Base-by-base conservation (phyloP, 2,113 vertebrate genomes). In the Geococcyx californianus region DNA sequence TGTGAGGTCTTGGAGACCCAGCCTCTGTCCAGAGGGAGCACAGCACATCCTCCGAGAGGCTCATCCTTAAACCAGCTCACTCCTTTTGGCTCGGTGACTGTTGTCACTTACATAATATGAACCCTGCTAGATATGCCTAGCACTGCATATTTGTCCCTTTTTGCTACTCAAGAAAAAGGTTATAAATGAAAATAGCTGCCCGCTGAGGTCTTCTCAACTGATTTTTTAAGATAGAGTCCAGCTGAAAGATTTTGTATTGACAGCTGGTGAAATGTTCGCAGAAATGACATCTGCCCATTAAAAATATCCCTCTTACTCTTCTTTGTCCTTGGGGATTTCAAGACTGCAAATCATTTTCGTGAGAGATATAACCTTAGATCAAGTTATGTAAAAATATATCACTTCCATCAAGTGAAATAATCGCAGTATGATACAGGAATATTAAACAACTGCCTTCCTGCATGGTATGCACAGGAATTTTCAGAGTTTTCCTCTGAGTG, bases 21-120 rank as follows among this genome's bases (percentile, higher is more conserved):
- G 0, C 18, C 34, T 69, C 29, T 6, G 4, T 24, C 36, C 16
- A 3, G 49, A 84, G 83, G 80, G 69, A 75, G 38, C 31, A 8
- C 0, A 0, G 15, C 0, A 0, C 3, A 0, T 92, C 83, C 31
- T 70, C 47, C 0, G 6, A 73, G 90, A 69, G n/a, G 1, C 55
- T 88, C 8, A 6, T 60, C 63, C 70, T 87, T 44, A 85, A 91
- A 67, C 23, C 58, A 54, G 5, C 62, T 66, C 55, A 0, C n/a
- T 85, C 45, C 63, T 76, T 60, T 76, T 0, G 0, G 6, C 70
- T 89, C 9, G 0, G 28, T 67, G 62, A 60, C 58, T 93, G 20
- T 40, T 95, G 79, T 83, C 62, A 63, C 58, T 62, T 93, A 16
- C 55, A 4, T 36, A 25, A 69, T 29, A 25, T 1, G 0, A 34